Conservation (phyloP, 2,888 invertebrate genomes). For the Galeruca laticollis region DNA sequence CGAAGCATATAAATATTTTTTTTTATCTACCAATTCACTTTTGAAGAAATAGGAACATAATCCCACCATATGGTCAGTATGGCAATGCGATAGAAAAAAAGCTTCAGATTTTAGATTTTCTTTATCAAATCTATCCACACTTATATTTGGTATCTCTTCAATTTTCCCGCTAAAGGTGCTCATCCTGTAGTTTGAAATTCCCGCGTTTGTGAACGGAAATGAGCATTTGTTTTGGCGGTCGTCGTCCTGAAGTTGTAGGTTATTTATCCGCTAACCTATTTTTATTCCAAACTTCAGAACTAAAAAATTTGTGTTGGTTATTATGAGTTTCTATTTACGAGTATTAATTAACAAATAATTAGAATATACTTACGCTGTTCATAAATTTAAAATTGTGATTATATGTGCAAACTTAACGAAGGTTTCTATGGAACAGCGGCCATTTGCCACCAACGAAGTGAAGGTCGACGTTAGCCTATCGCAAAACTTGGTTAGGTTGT, state of each 20-base stretch:
- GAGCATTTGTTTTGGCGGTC: constrained; percentile 61
- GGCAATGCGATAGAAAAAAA: constrained; percentile 77
- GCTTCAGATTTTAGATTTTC: constrained; percentile 67
- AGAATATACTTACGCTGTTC: constrained; percentile 22
- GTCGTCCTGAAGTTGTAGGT: constrained; percentile 61
- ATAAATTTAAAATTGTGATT: constrained; percentile 19
- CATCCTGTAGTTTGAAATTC: constrained; percentile 63
- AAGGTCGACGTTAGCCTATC: constrained; percentile 64
- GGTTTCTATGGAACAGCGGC: constrained; percentile 54
- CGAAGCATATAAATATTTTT: constrained; percentile 60
- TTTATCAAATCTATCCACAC: constrained; percentile 72
- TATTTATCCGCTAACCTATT: constrained; percentile 66
- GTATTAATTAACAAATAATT: constrained; percentile 21
- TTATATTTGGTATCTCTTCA: constrained; percentile 73
- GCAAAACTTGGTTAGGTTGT: constrained; percentile 67
- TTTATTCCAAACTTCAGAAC: constrained; percentile 47
- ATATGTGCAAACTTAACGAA: constrained; percentile 24
- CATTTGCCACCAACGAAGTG: constrained; percentile 59
- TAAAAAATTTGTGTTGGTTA: constrained; percentile 37
- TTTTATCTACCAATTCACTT: constrained; percentile 50
- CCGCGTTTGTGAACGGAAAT: constrained; percentile 49
- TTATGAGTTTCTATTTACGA: constrained; percentile 13
- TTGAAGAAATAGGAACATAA: constrained; percentile 63
- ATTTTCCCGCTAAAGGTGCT: constrained; percentile 74
- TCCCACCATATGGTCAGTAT: constrained; percentile 74